These are phyloP conservation scores for Euglossa dilemma DNA, from an alignment of 1,140 invertebrate species.

Conservation along the genomic window DNA sequence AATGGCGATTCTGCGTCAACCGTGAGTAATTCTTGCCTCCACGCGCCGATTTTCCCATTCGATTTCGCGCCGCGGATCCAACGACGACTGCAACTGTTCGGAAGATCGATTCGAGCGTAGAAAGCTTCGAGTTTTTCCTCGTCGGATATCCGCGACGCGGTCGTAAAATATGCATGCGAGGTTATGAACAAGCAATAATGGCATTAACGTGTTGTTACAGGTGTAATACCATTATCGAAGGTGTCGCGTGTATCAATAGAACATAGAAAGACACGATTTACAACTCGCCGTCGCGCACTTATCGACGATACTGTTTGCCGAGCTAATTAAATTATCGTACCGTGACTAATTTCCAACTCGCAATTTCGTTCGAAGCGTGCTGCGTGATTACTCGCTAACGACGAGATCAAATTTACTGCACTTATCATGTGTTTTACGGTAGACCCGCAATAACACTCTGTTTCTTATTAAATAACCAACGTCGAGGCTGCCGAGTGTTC, in stretches of 20 bases:
- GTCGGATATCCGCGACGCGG: too few relatives aligned
- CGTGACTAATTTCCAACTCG: background rate
- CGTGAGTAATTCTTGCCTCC: background rate
- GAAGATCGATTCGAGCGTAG: too few relatives aligned
- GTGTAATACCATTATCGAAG: background rate
- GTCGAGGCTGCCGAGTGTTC: background rate
- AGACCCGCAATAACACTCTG: background rate
- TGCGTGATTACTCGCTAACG: slow-evolving; percentile 10
- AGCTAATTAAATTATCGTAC: slow-evolving; percentile 31
- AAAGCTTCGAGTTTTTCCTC: background rate
- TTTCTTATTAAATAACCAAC: background rate
- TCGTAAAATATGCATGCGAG: too few relatives aligned
- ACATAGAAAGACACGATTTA: slow-evolving; percentile 1
- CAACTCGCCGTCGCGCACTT: background rate
- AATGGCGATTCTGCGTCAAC: slow-evolving; percentile 12
- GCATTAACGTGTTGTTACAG: background rate
- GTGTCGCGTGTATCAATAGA: background rate
- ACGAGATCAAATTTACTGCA: background rate
- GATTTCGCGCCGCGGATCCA: background rate
- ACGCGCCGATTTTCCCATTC: background rate
- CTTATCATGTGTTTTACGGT: background rate
- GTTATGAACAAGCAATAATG: background rate
- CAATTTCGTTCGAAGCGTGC: background rate
- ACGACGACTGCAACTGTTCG: too few relatives aligned
- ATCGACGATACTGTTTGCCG: background rate